Conservation (phyloP, 2,113 vertebrate genomes). For the Jacana jacana region DNA sequence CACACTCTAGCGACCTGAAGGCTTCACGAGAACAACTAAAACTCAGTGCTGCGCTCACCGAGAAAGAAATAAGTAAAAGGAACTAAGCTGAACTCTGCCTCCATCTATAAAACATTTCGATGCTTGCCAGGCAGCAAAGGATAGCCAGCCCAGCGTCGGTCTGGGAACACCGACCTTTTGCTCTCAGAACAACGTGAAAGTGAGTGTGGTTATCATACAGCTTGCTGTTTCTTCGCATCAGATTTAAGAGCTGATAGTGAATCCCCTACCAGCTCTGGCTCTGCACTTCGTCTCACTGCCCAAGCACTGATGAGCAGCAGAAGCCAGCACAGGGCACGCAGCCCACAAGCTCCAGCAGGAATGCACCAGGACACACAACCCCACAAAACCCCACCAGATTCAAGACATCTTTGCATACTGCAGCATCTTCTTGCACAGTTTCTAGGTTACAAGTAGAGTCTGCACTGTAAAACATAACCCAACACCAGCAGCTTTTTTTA, state of each 20-base stretch:
- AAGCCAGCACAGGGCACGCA: neutral
- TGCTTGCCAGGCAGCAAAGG: neutral
- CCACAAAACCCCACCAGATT: neutral
- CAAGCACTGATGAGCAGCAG: rapidly evolving
- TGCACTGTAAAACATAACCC: neutral
- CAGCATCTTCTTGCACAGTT: neutral
- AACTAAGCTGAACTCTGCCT: neutral
- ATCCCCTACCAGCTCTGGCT: neutral
- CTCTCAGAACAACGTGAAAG: neutral
- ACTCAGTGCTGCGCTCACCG: neutral
- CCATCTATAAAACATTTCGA: neutral
- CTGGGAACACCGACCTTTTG: neutral
- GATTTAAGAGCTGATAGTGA: neutral
- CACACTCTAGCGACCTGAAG: slow-evolving; percentile 84
- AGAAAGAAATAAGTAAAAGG: neutral
- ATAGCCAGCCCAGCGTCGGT: neutral
- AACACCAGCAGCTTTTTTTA: neutral
- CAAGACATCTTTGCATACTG: neutral
- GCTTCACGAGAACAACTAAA: neutral
- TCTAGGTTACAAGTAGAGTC: neutral
- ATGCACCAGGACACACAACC: no score
- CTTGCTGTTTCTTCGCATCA: neutral
- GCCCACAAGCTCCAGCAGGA: neutral
- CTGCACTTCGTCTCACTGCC: neutral
- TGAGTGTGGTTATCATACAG: neutral